These are phyloP conservation scores for Ophioninae sp. DNA, from an alignment of 2,888 invertebrate species.

Conservation along the genomic window DNA sequence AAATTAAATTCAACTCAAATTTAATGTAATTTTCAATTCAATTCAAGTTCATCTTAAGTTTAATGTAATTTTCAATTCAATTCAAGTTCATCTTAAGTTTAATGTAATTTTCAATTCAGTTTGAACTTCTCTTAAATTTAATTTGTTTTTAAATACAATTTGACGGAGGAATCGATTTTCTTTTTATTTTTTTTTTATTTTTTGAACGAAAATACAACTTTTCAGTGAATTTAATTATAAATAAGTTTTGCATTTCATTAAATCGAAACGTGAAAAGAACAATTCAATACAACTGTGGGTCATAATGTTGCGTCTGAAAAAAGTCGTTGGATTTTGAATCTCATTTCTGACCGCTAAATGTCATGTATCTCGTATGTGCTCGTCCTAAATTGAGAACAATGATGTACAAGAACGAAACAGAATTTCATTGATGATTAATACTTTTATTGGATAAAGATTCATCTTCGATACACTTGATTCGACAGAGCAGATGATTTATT, in stretches of 20 bases:
- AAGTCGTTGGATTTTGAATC: constrained; percentile 5
- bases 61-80: too few relatives aligned
- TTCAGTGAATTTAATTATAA: too few relatives aligned
- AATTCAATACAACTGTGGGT: not conserved
- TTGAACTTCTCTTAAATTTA: too few relatives aligned
- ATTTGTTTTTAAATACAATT: too few relatives aligned
- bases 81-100: too few relatives aligned
- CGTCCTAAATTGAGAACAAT: not conserved
- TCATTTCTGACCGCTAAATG: constrained; percentile 15
- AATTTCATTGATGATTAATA: constrained; percentile 1
- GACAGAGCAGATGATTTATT: not conserved
- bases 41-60: too few relatives aligned
- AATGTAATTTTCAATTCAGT: not conserved
- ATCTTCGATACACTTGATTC: not conserved
- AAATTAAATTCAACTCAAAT: too few relatives aligned
- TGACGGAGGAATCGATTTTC: too few relatives aligned
- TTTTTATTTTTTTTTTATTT: too few relatives aligned
- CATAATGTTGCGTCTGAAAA: constrained; percentile 3
- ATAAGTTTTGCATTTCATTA: too few relatives aligned
- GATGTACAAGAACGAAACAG: not conserved
- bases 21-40: too few relatives aligned
- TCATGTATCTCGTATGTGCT: constrained; percentile 11
- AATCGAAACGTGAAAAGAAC: not conserved
- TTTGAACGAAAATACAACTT: too few relatives aligned
- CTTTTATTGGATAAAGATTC: not conserved